phyloP scores from a whole-genome alignment of 2,113 vertebrate species.

The Brachionichthys hirsutus region DNA sequence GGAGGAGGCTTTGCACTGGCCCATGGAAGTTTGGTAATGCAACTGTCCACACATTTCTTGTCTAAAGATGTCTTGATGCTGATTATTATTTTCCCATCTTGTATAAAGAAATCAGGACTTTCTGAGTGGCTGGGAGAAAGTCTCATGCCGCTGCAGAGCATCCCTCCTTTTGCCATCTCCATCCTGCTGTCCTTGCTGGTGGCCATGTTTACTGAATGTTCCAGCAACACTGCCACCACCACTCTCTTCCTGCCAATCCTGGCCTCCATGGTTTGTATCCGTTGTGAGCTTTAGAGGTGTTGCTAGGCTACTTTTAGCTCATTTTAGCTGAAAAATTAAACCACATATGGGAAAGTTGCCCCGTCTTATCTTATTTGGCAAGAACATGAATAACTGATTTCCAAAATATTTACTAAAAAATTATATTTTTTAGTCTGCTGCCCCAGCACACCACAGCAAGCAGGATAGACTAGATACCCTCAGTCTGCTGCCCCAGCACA shows the following conservation, averaged over 20 bases:
- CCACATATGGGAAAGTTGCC: too few species aligned
- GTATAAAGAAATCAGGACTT: constrained; percentile 78
- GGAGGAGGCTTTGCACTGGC: constrained; percentile 87
- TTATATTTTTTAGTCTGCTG: too few species aligned
- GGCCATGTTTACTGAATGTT: constrained; percentile 85
- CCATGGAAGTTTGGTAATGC: constrained; percentile 84
- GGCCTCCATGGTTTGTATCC: constrained; percentile 85
- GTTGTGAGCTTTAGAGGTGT: too few species aligned
- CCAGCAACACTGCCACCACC: constrained; percentile 90
- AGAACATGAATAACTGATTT: too few species aligned
- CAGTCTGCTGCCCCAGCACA: too few species aligned
- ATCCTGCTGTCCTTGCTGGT: constrained; percentile 80
- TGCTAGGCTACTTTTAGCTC: too few species aligned
- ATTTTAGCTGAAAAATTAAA: too few species aligned
- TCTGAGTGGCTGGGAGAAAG: constrained; percentile 80
- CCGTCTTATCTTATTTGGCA: too few species aligned
- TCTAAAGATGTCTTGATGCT: not conserved
- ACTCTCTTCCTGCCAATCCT: constrained; percentile 89
- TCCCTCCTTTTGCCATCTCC: constrained; percentile 77
- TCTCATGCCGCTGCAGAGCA: constrained; percentile 76
- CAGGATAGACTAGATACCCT: too few species aligned
- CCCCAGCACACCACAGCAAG: too few species aligned
- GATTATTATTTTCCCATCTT: constrained; percentile 1
- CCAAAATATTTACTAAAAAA: too few species aligned
- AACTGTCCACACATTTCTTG: not conserved